A percentile compares a stretch with the other conserved stretches of the same genome.
Evolutionary conservation across 2,888 invertebrate species (phyloP).

Genomic region (Synergus itoensis): DNA sequence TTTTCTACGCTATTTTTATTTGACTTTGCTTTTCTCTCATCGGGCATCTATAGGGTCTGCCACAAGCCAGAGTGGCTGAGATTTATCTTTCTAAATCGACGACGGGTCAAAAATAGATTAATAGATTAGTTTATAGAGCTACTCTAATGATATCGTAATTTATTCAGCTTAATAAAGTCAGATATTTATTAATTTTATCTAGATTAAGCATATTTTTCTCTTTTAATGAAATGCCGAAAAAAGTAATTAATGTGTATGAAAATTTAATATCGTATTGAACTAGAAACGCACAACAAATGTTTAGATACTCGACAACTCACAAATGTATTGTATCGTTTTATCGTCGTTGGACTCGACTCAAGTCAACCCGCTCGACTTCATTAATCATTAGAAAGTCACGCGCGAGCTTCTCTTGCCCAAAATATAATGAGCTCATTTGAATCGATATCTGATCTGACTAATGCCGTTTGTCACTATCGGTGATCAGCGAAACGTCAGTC

Average conservation of each 20-base stretch:
- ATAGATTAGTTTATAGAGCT: constrained; percentile 1
- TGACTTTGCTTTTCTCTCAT: constrained; percentile 2
- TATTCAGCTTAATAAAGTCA: constrained; percentile 12
- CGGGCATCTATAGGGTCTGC: constrained; percentile 9
- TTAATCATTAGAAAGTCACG: constrained; percentile 62
- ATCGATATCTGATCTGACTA: constrained; percentile 72
- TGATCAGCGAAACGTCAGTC: constrained; percentile 59
- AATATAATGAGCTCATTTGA: constrained; percentile 74
- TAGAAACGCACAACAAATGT: background rate
- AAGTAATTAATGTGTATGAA: background rate
- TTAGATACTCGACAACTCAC: background rate
- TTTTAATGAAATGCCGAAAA: background rate
- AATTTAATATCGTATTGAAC: background rate
- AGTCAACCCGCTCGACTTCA: constrained; percentile 51
- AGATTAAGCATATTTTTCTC: too few relatives aligned
- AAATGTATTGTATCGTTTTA: background rate
- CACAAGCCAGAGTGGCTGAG: background rate
- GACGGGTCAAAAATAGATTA: constrained; percentile 16
- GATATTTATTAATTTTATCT: constrained; percentile 7
- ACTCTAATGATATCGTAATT: constrained; percentile 9
- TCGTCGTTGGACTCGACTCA: background rate
- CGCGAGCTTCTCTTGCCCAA: constrained; percentile 63
- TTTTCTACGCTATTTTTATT: constrained; percentile 25
- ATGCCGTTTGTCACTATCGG: constrained; percentile 67
- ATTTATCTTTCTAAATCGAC: constrained; percentile 23